These are phyloP conservation scores for Drymonia ruficornis DNA, from an alignment of 2,888 invertebrate genomes.

Conservation along the genomic window DNA sequence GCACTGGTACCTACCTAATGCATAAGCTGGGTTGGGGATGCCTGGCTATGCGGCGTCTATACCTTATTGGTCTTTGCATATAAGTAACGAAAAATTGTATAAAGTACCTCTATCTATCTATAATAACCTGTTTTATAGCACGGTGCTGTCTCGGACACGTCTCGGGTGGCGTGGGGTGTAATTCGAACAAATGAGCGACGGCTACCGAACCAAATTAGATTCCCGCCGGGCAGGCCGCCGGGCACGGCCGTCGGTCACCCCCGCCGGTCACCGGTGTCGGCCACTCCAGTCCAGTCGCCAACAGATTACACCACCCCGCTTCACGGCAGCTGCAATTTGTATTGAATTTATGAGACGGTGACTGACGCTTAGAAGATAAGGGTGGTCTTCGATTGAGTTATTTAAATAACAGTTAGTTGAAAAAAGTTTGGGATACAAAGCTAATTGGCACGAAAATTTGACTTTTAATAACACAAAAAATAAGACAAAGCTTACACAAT, in stretches of 20 bases:
- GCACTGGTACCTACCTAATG: no score
- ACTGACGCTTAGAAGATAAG: neutral
- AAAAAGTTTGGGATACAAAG: neutral
- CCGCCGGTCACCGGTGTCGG: conserved; percentile 22
- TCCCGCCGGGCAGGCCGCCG: conserved; percentile 63
- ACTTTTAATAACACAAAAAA: neutral
- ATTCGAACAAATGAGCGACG: conserved; percentile 87
- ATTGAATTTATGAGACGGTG: conserved; percentile 36
- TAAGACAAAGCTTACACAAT: neutral
- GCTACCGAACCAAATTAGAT: conserved; percentile 88
- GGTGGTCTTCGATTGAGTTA: neutral
- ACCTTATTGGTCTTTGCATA: no score
- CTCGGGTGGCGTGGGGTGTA: conserved; percentile 49
- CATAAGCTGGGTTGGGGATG: no score
- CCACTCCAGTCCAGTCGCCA: conserved; percentile 38
- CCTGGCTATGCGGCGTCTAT: no score
- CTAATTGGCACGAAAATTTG: no score
- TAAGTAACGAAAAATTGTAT: no score
- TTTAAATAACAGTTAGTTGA: neutral
- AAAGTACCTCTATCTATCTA: conserved; percentile 11
- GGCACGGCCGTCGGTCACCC: conserved; percentile 16
- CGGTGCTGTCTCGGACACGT: conserved; percentile 41
- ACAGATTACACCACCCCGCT: conserved; percentile 62
- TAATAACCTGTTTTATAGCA: neutral
- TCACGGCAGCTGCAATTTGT: conserved; percentile 52